phyloP scores from a whole-genome alignment of 2,888 invertebrate species.

The Eristalinus aeneus region DNA sequence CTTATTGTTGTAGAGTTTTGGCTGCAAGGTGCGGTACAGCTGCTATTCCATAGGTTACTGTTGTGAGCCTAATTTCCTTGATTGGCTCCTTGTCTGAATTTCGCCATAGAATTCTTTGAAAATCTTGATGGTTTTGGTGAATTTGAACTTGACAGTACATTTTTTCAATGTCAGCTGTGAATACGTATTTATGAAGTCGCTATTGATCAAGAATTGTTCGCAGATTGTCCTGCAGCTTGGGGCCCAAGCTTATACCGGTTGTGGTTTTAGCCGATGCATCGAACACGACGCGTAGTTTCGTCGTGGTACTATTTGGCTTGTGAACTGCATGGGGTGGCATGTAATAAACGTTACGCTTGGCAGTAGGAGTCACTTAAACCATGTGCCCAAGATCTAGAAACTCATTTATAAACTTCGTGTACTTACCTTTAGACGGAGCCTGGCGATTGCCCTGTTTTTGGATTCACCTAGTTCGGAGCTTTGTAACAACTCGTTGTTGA shows the following conservation, averaged over 20 bases:
- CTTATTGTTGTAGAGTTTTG: too few species aligned
- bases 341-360: not conserved
- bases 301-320: too few species aligned
- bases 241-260: too few species aligned
- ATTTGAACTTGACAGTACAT: conserved; percentile 52
- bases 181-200: conserved; percentile 18
- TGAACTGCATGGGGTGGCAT: conserved; percentile 26
- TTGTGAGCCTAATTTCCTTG: conserved; percentile 20
- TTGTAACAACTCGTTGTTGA: not conserved
- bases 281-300: too few species aligned
- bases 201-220: conserved; percentile 15
- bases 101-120: conserved; percentile 43
- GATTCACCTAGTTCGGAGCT: not conserved
- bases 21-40: conserved; percentile 23
- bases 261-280: too few species aligned
- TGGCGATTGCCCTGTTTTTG: not conserved
- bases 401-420: not conserved
- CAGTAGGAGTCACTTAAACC: not conserved
- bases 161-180: conserved; percentile 44
- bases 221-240: conserved; percentile 25
- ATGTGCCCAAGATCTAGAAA: conserved; percentile 2
- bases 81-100: not conserved
- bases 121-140: conserved; percentile 16
- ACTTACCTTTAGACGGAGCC: not conserved
- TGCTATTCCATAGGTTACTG: conserved; percentile 29